Evolutionary conservation across 2,888 invertebrate species (phyloP).

Genomic region (Neuroscelio doddi): DNA sequence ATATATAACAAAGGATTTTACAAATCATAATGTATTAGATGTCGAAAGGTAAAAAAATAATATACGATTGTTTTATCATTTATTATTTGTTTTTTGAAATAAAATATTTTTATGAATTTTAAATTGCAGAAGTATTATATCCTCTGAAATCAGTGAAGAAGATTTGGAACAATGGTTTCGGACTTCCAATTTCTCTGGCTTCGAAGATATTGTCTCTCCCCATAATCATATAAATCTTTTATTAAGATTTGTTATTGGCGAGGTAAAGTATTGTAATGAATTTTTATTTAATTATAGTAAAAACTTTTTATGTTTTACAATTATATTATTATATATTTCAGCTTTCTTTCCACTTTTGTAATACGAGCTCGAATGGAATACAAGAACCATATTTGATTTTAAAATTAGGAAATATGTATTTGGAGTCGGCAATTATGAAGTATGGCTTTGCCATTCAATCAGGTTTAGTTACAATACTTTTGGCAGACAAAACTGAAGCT

Average conservation of each 20-base stretch:
- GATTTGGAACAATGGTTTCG: constrained; percentile 84
- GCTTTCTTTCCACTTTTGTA: constrained; percentile 61
- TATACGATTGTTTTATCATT: too few relatives aligned
- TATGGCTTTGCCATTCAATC: constrained; percentile 86
- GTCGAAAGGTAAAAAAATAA: constrained; percentile 57
- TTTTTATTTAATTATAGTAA: not conserved
- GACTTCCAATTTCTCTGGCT: constrained; percentile 84
- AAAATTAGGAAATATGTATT: constrained; percentile 79
- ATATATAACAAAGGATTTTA: constrained; percentile 50
- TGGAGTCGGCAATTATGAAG: constrained; percentile 85
- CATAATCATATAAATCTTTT: constrained; percentile 82
- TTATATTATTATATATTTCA: constrained; percentile 36
- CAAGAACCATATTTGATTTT: constrained; percentile 85
- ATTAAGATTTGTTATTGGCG: constrained; percentile 81
- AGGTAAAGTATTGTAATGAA: constrained; percentile 67
- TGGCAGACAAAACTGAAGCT: constrained; percentile 85
- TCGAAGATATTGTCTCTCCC: constrained; percentile 88
- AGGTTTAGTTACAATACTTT: constrained; percentile 76
- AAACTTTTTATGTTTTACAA: not conserved
- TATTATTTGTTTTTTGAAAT: constrained; percentile 7
- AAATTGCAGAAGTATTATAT: constrained; percentile 72
- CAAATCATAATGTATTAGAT: constrained; percentile 53
- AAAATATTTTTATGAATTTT: constrained; percentile 7
- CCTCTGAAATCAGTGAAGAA: constrained; percentile 81
- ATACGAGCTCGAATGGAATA: constrained; percentile 65